A percentile compares a stretch with the other conserved stretches of the same genome.
phyloP scores from a whole-genome alignment of 2,797 vertebrate species.

The Bradypus variegatus region DNA sequence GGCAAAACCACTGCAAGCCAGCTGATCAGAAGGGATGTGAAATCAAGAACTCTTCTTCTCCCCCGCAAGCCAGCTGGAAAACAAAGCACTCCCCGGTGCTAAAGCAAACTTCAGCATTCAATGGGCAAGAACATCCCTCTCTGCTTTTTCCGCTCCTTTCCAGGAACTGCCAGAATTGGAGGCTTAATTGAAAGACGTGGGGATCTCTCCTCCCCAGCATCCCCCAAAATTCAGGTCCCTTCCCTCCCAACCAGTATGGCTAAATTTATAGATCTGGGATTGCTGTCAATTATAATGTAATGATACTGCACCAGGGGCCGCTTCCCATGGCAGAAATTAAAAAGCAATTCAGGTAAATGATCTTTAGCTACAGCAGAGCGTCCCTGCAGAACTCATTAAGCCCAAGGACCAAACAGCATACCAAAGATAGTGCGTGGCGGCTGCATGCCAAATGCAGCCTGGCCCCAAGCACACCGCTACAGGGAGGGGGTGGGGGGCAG shows the following conservation, averaged over 20 bases:
- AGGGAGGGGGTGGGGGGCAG: not conserved
- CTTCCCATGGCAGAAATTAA: slow-evolving; percentile 77
- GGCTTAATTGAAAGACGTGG: slow-evolving; percentile 65
- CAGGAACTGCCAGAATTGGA: slow-evolving; percentile 58
- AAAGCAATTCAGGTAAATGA: slow-evolving; percentile 79
- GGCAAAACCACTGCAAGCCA: not conserved
- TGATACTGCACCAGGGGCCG: slow-evolving; percentile 71
- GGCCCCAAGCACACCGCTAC: not conserved
- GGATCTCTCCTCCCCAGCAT: slow-evolving; percentile 41
- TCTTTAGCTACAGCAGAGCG: slow-evolving; percentile 72
- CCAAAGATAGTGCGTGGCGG: slow-evolving; percentile 51
- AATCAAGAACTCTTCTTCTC: not conserved
- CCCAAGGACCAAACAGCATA: slow-evolving; percentile 66
- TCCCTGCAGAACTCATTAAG: slow-evolving; percentile 77
- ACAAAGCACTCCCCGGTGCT: not conserved
- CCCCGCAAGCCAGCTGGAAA: not conserved
- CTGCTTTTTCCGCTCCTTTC: slow-evolving; percentile 47
- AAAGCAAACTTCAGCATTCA: slow-evolving; percentile 48
- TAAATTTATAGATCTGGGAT: slow-evolving; percentile 76
- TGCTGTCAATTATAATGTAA: slow-evolving; percentile 76
- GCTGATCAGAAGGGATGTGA: not conserved
- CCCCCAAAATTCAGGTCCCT: slow-evolving; percentile 25
- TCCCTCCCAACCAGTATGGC: slow-evolving; percentile 59
- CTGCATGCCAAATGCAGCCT: slow-evolving; percentile 58
- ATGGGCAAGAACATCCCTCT: not conserved